A percentile compares a stretch with the other conserved stretches of the same genome.
Evolutionary conservation across 1,140 invertebrate genomes (phyloP).

Genomic region (Drosophila kohkoa): DNA sequence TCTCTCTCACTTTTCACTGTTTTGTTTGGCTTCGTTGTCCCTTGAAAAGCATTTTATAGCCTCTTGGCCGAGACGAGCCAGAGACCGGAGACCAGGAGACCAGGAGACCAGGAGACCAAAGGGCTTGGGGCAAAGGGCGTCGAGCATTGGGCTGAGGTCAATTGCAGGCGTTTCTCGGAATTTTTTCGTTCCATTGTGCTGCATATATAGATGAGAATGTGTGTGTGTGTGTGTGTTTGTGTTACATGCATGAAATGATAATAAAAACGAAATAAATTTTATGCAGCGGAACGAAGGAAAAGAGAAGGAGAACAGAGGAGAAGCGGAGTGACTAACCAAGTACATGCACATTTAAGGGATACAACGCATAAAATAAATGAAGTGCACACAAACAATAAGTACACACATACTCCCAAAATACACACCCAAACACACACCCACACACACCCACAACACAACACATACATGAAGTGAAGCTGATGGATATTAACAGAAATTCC

Average conservation of each 20-base stretch:
- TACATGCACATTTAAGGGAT: conserved; percentile 74
- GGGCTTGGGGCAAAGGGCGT: background rate
- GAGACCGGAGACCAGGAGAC: background rate
- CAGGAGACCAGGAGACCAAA: background rate
- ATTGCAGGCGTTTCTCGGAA: conserved; percentile 77
- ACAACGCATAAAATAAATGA: conserved; percentile 77
- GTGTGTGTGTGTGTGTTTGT: conserved; percentile 17
- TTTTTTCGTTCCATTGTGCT: conserved; percentile 52
- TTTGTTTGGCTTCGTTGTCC: conserved; percentile 38
- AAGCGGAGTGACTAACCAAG: conserved; percentile 68
- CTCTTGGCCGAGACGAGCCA: conserved; percentile 21
- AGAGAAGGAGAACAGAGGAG: background rate
- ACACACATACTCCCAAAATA: conserved; percentile 12
- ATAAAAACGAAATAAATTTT: conserved; percentile 81
- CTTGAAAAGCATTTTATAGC: conserved; percentile 68
- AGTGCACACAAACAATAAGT: conserved; percentile 50
- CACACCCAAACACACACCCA: conserved; percentile 2
- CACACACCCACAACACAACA: background rate
- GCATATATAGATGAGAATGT: conserved; percentile 4
- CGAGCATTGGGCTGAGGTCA: conserved; percentile 54
- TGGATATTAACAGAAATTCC: conserved; percentile 56
- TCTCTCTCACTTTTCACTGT: conserved; percentile 3
- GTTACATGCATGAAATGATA: conserved; percentile 73
- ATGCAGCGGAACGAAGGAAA: conserved; percentile 68
- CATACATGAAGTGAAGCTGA: conserved; percentile 17